phyloP scores from a whole-genome alignment of 2,888 invertebrate genomes.

The Epinotia ramella region DNA sequence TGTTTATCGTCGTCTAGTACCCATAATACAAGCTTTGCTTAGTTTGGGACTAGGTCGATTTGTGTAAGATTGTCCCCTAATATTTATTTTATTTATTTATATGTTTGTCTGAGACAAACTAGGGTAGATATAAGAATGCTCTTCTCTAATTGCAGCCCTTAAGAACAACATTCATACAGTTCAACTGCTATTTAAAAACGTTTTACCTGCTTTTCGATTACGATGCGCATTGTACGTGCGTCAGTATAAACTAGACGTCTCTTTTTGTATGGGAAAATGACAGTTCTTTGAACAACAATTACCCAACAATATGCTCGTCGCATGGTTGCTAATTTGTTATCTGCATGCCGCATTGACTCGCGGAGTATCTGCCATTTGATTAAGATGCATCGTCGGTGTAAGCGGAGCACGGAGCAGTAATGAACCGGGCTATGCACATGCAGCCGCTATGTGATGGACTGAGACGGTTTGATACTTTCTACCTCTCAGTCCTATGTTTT shows the following conservation, averaged over 20 bases:
- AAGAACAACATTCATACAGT: background rate
- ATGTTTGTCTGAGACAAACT: background rate
- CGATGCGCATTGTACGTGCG: too few species aligned
- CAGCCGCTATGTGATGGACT: background rate
- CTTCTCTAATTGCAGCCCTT: background rate
- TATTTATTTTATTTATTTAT: too few species aligned
- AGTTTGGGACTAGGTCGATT: too few species aligned
- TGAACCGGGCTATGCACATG: background rate
- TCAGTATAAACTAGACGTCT: too few species aligned
- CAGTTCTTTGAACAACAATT: slow-evolving; percentile 7
- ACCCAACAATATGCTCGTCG: slow-evolving; percentile 4
- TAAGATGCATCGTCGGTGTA: slow-evolving; percentile 2
- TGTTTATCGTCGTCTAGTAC: too few species aligned
- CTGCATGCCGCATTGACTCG: slow-evolving; percentile 2
- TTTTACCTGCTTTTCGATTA: too few species aligned
- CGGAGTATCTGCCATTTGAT: slow-evolving; percentile 22
- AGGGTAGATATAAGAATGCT: background rate
- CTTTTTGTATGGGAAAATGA: too few species aligned
- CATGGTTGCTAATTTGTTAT: slow-evolving; percentile 21
- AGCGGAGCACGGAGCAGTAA: slow-evolving; percentile 11
- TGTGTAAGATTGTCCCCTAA: too few species aligned
- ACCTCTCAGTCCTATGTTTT: too few species aligned
- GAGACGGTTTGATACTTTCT: slow-evolving; percentile 13
- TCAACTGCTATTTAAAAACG: too few species aligned
- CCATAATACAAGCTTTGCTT: too few species aligned